Conservation (phyloP, 2,888 invertebrate genomes). For the Heteropelma amictum region DNA sequence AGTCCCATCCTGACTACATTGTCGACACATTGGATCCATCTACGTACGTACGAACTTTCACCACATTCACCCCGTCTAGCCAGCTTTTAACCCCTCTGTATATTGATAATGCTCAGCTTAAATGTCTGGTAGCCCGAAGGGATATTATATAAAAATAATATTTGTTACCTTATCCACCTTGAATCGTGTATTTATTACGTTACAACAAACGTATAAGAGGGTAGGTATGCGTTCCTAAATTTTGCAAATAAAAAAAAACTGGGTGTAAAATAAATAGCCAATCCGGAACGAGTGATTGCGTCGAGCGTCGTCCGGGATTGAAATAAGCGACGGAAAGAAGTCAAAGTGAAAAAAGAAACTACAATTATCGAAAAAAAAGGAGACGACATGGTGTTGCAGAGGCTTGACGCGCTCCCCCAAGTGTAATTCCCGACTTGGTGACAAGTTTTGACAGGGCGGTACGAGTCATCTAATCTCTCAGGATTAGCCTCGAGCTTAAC, state of each 20-base stretch:
- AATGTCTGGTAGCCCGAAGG: slow-evolving; percentile 38
- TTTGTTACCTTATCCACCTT: no score
- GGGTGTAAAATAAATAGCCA: no score
- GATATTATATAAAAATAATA: no score
- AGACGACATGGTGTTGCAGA: background rate
- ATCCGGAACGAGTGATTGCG: no score
- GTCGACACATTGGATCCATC: slow-evolving; percentile 25
- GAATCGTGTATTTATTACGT: no score
- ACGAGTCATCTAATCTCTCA: slow-evolving; percentile 67
- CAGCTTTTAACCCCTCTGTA: slow-evolving; percentile 11
- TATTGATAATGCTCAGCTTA: slow-evolving; percentile 37
- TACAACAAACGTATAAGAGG: no score
- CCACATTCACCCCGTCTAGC: slow-evolving; percentile 1
- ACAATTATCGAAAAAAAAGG: background rate
- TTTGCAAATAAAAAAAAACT: no score
- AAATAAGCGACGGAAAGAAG: no score
- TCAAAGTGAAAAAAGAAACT: background rate
- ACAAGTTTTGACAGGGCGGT: slow-evolving; percentile 76
- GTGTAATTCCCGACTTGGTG: slow-evolving; percentile 62
- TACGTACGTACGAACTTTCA: background rate
- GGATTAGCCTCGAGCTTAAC: slow-evolving; percentile 70
- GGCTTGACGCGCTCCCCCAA: background rate
- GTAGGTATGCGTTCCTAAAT: no score
- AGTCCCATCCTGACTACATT: slow-evolving; percentile 34
- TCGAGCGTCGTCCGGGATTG: no score